A percentile compares a stretch with the other conserved stretches of the same genome.
phyloP scores from a whole-genome alignment of 2,888 invertebrate genomes.

The Folsomia manolachei region DNA sequence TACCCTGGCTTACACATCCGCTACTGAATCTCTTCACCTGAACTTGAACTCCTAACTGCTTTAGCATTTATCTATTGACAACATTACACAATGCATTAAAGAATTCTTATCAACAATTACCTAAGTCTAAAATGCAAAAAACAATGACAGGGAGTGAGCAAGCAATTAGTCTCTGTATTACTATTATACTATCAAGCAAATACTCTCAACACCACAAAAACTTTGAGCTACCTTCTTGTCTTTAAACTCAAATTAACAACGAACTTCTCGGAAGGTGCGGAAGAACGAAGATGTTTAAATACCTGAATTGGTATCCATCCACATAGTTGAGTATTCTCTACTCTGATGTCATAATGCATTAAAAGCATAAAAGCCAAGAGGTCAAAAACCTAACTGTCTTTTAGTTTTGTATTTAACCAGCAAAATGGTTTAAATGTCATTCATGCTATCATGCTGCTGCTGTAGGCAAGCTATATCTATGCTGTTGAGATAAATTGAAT shows the following conservation, averaged over 20 bases:
- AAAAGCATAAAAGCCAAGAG: too few relatives aligned
- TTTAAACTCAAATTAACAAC: too few relatives aligned
- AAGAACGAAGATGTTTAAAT: background rate
- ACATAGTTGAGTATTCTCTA: background rate
- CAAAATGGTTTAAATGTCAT: background rate
- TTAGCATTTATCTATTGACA: too few relatives aligned
- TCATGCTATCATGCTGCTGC: too few relatives aligned
- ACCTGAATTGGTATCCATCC: background rate
- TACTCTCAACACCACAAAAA: background rate
- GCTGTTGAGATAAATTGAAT: background rate
- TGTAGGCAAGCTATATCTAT: too few relatives aligned
- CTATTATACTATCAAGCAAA: background rate
- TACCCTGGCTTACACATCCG: too few relatives aligned
- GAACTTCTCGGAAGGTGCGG: background rate
- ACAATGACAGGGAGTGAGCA: background rate
- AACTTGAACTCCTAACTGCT: too few relatives aligned
- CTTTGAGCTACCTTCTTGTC: background rate
- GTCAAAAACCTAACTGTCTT: conserved; percentile 16
- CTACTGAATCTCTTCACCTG: too few relatives aligned
- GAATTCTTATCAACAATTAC: background rate
- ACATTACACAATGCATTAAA: too few relatives aligned
- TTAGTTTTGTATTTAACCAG: background rate
- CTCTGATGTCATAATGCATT: background rate
- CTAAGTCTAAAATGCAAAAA: background rate
- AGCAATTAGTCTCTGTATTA: background rate